These are phyloP conservation scores for Rhabdomys pumilio DNA, from an alignment of 2,797 vertebrate genomes.

Conservation along the genomic window DNA sequence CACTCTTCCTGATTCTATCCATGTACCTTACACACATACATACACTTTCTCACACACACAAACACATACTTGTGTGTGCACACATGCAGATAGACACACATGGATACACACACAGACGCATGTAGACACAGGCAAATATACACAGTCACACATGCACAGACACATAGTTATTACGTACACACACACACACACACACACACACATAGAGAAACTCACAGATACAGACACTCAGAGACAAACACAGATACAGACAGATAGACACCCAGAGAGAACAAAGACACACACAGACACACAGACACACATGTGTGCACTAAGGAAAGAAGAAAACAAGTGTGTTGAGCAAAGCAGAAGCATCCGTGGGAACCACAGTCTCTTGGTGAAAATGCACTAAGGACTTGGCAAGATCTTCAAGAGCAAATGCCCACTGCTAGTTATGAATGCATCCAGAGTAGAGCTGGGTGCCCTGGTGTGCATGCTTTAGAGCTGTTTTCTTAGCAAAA, in stretches of 20 bases:
- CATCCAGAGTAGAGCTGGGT: not conserved
- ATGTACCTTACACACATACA: not conserved
- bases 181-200: not conserved
- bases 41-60: not conserved
- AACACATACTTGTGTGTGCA: not conserved
- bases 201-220: not conserved
- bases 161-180: not conserved
- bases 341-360: not conserved
- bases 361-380: not conserved
- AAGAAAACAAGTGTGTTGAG: not conserved
- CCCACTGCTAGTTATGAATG: constrained; percentile 31
- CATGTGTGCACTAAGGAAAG: not conserved
- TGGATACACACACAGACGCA: not conserved
- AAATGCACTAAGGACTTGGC: constrained; percentile 35
- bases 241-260: not conserved
- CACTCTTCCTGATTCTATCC: not conserved
- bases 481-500: constrained; percentile 45
- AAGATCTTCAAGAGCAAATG: constrained; percentile 6
- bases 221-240: not conserved
- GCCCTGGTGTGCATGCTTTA: not conserved
- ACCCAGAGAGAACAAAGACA: not conserved
- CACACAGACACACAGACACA: not conserved
- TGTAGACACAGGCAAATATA: not conserved
- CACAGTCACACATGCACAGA: not conserved
- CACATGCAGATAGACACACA: not conserved